Evolutionary conservation across 2,888 invertebrate species (phyloP).

Genomic region (Ischnus inquisitorius): DNA sequence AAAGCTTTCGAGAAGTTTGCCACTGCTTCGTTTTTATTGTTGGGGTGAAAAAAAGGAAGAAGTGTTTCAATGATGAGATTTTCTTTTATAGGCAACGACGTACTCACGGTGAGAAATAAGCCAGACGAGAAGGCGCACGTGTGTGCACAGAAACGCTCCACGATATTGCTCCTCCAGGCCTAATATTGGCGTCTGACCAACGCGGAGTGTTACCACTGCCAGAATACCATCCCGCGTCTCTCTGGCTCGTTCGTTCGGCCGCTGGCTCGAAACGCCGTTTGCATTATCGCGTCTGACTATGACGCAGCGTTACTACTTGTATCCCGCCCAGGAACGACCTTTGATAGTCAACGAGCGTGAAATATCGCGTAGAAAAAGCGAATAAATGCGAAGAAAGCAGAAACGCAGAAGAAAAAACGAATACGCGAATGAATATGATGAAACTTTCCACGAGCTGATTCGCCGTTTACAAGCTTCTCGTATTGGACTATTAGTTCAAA

Average conservation of each 20-base stretch:
- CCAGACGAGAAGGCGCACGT: neutral
- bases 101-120: neutral
- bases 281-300: constrained; percentile 8
- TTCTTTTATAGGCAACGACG: no score
- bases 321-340: constrained; percentile 6
- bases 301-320: constrained; percentile 7
- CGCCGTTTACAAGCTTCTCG: neutral
- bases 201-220: constrained; percentile 46
- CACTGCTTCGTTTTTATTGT: neutral
- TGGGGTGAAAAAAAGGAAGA: no score
- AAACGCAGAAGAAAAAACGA: neutral
- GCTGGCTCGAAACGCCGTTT: constrained; percentile 4
- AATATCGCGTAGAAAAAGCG: neutral
- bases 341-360: constrained; percentile 7
- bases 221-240: neutral
- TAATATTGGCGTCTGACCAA: constrained; percentile 60
- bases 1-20: neutral
- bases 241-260: constrained; percentile 36
- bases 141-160: neutral
- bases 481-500: no score
- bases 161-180: constrained; percentile 10
- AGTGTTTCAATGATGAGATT: no score
- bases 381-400: neutral
- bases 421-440: neutral
- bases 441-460: neutral